Evolutionary conservation across 2,797 vertebrate species (phyloP), one percentile per base, ranked within the genome.

Genomic region (Oophaga sylvatica): DNA sequence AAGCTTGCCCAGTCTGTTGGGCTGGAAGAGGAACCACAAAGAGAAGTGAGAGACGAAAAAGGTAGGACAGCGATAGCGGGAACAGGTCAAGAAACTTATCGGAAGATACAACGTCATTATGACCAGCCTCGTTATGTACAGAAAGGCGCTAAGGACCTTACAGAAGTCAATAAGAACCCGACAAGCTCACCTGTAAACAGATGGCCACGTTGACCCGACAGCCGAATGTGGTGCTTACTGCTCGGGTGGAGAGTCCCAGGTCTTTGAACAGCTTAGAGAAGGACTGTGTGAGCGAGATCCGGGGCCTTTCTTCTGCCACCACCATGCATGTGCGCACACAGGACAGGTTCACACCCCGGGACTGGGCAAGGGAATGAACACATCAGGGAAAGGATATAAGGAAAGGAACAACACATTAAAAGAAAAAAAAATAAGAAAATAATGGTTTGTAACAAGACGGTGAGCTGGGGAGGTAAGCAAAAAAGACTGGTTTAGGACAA

Each of bases 221-320:
- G 82, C 98, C 98, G 0, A 99, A 99, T 0, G 98, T 99, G 90
- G 98, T 99, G 97, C 98, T 99, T 91, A 99, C 97, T 0, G 98
- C 97, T 0, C 98, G 96, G 0, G 96, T 93, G 0, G 97, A 98
- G 16, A 99, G 96, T n/a, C 98, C 98, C 92, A 99, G 90, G 93
- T 98, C 98, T 90, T 98, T 99, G 94, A 99, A 99, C 76, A 99
- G 95, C 95, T 97, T 99, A 0, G 97, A 98, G 94, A 99, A 99
- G 65, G 97, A 97, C 92, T 99, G 98, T 0, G 98, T 97, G 75
- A 99, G 94, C 0, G 96, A 88, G 29, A 97, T 97, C 80, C 98
- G 94, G 0, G 98, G 98, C 65, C 98, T 93, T 91, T 99, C 98
- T 94, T 99, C 98, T 0, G 98, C 98, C 0, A 99, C 98, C 92